Percentiles rank a stretch among this genome's conserved stretches.
These are phyloP conservation scores for Podarcis cretensis DNA, from an alignment of 2,113 vertebrate species.

Conservation along the genomic window DNA sequence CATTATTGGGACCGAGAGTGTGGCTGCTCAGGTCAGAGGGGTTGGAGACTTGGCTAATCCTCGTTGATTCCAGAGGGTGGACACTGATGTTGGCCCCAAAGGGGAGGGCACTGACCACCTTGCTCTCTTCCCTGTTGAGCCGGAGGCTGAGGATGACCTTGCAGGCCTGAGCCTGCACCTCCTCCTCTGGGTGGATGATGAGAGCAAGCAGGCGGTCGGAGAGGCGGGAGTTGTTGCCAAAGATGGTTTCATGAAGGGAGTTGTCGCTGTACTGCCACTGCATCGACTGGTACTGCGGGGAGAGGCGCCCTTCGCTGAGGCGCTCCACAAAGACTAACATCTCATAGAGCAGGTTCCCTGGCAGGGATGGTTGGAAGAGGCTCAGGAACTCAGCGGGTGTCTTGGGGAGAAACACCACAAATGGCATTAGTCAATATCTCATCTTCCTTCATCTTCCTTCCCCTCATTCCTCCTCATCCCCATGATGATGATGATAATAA, in stretches of 20 bases:
- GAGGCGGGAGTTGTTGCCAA: constrained; percentile 27
- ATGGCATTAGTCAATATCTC: rapidly evolving
- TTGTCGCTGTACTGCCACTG: constrained; percentile 54
- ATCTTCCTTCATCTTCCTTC: not conserved
- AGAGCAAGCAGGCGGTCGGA: not conserved
- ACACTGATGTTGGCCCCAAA: not conserved
- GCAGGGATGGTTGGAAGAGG: constrained; percentile 38
- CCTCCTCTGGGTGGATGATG: constrained; percentile 49
- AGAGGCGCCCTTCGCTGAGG: constrained; percentile 48
- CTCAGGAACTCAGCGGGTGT: constrained; percentile 47
- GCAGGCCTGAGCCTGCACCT: constrained; percentile 56
- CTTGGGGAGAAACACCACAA: constrained; percentile 1
- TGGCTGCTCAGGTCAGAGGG: not conserved
- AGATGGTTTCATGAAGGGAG: constrained; percentile 39
- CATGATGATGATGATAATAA: not conserved
- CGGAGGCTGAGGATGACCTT: constrained; percentile 56
- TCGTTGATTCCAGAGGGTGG: not conserved
- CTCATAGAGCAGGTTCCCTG: constrained; percentile 10
- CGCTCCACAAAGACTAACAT: constrained; percentile 52
- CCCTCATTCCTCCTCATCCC: not conserved
- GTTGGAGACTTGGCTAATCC: not conserved
- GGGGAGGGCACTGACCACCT: not conserved
- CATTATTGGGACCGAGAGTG: not conserved
- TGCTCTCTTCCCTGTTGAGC: not conserved
- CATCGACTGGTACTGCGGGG: constrained; percentile 44